These are phyloP conservation scores for Carassius auratus DNA, from an alignment of 2,113 vertebrate species.

Conservation along the genomic window DNA sequence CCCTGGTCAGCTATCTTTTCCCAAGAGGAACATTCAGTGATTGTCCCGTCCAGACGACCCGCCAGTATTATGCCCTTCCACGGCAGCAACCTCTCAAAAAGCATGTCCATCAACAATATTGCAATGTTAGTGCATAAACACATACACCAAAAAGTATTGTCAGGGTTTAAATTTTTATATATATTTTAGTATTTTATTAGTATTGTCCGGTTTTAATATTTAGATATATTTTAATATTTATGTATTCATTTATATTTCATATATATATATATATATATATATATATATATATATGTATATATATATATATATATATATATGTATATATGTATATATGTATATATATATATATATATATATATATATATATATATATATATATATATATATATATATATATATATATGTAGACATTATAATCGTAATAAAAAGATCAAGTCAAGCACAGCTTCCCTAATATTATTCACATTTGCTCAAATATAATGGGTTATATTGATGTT, in stretches of 20 bases:
- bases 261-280: no score
- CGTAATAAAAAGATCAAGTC: neutral
- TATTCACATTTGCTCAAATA: neutral
- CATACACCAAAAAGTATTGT: neutral
- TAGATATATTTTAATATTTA: no score
- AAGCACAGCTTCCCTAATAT: neutral
- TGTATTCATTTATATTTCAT: no score
- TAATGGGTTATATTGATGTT: neutral
- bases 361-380: no score
- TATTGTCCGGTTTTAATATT: no score
- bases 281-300: no score
- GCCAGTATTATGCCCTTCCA: conserved; percentile 77
- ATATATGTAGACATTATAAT: neutral
- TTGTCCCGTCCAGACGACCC: conserved; percentile 77
- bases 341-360: no score
- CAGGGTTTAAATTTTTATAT: neutral
- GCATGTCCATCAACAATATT: conserved; percentile 97
- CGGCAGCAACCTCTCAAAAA: conserved; percentile 88
- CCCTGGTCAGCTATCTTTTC: conserved; percentile 91
- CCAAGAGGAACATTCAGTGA: conserved; percentile 79
- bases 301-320: no score
- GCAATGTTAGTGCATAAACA: conserved; percentile 81
- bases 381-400: no score
- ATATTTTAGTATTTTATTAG: no score
- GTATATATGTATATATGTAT: no score